These are phyloP conservation scores for Yponomeuta evonymella DNA, from an alignment of 2,888 invertebrate genomes.

Conservation along the genomic window DNA sequence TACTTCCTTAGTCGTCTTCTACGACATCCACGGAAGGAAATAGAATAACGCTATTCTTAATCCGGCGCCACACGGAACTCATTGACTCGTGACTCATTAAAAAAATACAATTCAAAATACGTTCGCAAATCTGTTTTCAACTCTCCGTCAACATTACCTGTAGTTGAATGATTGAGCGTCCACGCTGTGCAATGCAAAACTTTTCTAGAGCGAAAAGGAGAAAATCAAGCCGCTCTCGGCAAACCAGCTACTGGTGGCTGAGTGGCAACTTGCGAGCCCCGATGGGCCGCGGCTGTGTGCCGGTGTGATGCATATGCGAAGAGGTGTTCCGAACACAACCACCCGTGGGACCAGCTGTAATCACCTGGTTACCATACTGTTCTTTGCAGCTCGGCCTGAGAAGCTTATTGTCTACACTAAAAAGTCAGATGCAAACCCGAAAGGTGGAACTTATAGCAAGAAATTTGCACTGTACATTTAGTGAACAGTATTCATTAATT, in stretches of 20 bases:
- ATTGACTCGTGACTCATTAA: no score
- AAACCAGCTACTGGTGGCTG: background rate
- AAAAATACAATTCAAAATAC: no score
- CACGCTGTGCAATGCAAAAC: background rate
- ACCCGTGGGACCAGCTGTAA: conserved; percentile 47
- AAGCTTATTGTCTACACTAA: conserved; percentile 1
- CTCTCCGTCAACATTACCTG: background rate
- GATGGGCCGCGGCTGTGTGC: conserved; percentile 43
- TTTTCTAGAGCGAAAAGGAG: background rate
- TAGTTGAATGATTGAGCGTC: background rate
- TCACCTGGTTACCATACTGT: conserved; percentile 36
- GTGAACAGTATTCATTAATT: background rate
- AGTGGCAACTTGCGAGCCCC: conserved; percentile 29
- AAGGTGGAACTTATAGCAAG: background rate
- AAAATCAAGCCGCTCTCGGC: background rate
- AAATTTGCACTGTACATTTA: background rate
- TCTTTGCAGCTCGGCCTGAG: background rate
- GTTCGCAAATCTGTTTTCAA: no score
- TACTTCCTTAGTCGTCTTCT: no score
- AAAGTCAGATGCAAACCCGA: background rate
- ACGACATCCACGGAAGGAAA: no score
- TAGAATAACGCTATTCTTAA: no score
- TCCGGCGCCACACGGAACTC: no score
- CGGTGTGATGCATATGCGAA: conserved; percentile 54
- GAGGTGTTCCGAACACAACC: conserved; percentile 24